Evolutionary conservation across 2,797 vertebrate species (phyloP).

Genomic region (Hypotaenidia okinawae): DNA sequence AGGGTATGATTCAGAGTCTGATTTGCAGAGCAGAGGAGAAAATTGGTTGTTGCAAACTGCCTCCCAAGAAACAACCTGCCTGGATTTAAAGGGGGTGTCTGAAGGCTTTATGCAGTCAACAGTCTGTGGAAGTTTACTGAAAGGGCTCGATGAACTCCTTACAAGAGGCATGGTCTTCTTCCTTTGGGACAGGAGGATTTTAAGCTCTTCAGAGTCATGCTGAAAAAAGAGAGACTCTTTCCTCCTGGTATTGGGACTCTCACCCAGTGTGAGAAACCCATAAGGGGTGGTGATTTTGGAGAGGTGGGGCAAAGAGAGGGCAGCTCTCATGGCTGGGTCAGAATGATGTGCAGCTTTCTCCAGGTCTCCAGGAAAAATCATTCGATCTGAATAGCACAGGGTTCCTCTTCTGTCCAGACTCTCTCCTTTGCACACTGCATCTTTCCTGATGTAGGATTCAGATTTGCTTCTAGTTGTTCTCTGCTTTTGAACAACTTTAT

Average conservation of each 20-base stretch:
- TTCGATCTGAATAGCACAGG: not conserved
- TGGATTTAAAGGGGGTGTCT: not conserved
- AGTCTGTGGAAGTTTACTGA: not conserved
- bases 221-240: conserved; percentile 85
- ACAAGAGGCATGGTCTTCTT: not conserved
- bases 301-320: conserved; percentile 83
- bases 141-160: not conserved
- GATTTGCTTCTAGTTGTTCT: conserved; percentile 51
- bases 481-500: not conserved
- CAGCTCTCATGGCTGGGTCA: conserved; percentile 79
- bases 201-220: conserved; percentile 19
- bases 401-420: conserved; percentile 28
- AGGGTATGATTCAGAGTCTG: not conserved
- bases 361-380: not conserved
- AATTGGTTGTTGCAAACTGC: not conserved
- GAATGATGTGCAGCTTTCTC: conserved; percentile 57
- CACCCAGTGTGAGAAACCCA: conserved; percentile 81
- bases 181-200: conserved; percentile 26
- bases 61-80: not conserved
- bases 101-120: not conserved
- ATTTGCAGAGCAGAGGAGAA: not conserved
- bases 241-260: conserved; percentile 83
- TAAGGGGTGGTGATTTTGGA: conserved; percentile 75
- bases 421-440: not conserved
- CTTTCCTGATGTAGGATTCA: conserved; percentile 35